phyloP scores from a whole-genome alignment of 1,140 invertebrate species.

The Anthonomus grandis region DNA sequence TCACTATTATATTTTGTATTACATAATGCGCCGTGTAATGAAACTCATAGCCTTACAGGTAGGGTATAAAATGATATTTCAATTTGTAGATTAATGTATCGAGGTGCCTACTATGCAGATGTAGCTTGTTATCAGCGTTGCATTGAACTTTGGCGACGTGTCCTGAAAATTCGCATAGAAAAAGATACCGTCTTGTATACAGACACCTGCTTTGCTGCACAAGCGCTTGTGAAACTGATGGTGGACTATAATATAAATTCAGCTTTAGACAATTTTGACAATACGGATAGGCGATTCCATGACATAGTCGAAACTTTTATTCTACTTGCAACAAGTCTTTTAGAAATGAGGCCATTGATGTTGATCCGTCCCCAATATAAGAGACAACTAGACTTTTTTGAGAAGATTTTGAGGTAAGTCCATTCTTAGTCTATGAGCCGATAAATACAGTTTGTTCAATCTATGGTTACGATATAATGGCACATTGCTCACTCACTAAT shows the following conservation, averaged over 20 bases:
- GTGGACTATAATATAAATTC: slow-evolving; percentile 71
- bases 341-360: slow-evolving; percentile 55
- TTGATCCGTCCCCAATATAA: slow-evolving; percentile 68
- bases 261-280: slow-evolving; percentile 49
- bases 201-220: slow-evolving; percentile 79
- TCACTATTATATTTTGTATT: too few species aligned
- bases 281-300: slow-evolving; percentile 61
- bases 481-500: too few species aligned
- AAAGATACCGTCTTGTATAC: slow-evolving; percentile 64
- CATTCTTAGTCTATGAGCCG: background rate
- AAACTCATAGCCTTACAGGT: too few species aligned
- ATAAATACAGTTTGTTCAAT: too few species aligned
- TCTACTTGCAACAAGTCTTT: slow-evolving; percentile 60
- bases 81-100: slow-evolving; percentile 47
- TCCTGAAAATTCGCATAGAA: slow-evolving; percentile 72
- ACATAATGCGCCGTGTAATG: too few species aligned
- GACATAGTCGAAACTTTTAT: slow-evolving; percentile 73
- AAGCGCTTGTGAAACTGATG: slow-evolving; percentile 74
- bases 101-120: slow-evolving; percentile 85
- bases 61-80: too few species aligned
- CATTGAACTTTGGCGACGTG: slow-evolving; percentile 80
- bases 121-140: slow-evolving; percentile 78
- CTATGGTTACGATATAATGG: too few species aligned
- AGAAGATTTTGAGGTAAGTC: slow-evolving; percentile 66
- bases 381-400: slow-evolving; percentile 77